These are phyloP conservation scores for Apis cerana DNA, from an alignment of 1,140 invertebrate species.

Conservation along the genomic window DNA sequence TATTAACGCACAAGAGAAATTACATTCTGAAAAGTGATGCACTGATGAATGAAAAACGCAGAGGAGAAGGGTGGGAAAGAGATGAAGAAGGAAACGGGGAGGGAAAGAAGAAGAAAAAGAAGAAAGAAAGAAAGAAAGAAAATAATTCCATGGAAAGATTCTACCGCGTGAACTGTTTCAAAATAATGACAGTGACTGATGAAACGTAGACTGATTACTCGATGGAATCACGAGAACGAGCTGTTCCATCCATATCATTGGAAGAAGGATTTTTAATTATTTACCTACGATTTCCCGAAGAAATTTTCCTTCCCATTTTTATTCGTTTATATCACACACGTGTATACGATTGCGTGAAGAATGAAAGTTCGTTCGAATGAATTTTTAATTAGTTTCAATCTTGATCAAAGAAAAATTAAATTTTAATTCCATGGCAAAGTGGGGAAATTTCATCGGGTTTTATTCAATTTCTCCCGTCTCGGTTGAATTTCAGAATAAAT, in stretches of 20 bases:
- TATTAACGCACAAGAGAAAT: background rate
- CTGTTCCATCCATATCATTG: background rate
- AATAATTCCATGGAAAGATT: background rate
- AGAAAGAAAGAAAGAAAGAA: background rate
- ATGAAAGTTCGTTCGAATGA: background rate
- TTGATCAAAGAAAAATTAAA: background rate
- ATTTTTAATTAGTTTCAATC: background rate
- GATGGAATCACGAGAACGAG: background rate
- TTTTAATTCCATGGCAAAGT: background rate
- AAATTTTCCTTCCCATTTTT: no score
- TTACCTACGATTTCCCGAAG: no score
- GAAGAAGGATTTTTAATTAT: background rate
- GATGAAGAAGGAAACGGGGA: no score
- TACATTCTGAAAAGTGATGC: no score
- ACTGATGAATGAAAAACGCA: background rate
- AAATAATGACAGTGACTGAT: background rate
- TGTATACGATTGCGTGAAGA: no score
- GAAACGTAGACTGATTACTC: background rate
- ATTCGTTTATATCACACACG: no score
- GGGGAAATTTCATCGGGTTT: background rate
- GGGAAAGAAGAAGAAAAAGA: background rate
- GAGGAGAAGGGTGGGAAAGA: background rate
- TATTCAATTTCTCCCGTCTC: background rate
- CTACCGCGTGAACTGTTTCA: background rate
- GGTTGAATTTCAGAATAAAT: conserved; percentile 16